Conservation (phyloP, 2,797 vertebrate genomes). For the Danionella dracula region DNA sequence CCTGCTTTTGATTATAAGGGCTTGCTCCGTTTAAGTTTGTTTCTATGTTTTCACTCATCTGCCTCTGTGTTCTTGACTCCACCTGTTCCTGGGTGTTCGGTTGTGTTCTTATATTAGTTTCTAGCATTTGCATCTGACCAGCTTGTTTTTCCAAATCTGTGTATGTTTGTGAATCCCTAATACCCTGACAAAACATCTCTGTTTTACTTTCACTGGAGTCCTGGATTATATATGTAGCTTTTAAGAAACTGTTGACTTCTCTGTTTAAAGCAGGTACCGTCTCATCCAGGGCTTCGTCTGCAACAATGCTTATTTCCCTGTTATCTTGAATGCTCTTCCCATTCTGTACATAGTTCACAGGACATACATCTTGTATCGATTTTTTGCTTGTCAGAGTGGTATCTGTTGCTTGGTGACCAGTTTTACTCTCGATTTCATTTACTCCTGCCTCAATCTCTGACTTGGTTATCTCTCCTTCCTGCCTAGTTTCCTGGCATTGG, state of each 20-base stretch:
- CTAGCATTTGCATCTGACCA: not conserved
- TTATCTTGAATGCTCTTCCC: not conserved
- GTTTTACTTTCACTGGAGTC: not conserved
- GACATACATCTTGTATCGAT: not conserved
- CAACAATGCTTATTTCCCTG: not conserved
- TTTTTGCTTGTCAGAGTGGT: not conserved
- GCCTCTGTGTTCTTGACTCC: conserved; percentile 10
- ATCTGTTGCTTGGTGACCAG: not conserved
- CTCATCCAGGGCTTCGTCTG: not conserved
- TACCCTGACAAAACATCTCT: conserved; percentile 1
- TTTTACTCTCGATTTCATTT: not conserved
- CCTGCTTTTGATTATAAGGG: conserved; percentile 46
- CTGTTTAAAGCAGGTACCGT: not conserved
- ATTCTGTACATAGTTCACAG: not conserved
- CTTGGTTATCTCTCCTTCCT: conserved; percentile 1
- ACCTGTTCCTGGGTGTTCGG: conserved; percentile 8
- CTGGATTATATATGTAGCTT: conserved; percentile 12
- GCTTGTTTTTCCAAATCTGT: conserved; percentile 24
- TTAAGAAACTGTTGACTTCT: conserved; percentile 3
- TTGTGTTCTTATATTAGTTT: conserved; percentile 3
- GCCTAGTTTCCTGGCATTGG: not conserved
- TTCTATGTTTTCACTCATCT: conserved; percentile 19
- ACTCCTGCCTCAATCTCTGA: conserved; percentile 11
- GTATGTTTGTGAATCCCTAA: conserved; percentile 24
- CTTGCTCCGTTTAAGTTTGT: conserved; percentile 17